Conservation (phyloP, 2,888 invertebrate genomes). For the Clivina fossor region DNA sequence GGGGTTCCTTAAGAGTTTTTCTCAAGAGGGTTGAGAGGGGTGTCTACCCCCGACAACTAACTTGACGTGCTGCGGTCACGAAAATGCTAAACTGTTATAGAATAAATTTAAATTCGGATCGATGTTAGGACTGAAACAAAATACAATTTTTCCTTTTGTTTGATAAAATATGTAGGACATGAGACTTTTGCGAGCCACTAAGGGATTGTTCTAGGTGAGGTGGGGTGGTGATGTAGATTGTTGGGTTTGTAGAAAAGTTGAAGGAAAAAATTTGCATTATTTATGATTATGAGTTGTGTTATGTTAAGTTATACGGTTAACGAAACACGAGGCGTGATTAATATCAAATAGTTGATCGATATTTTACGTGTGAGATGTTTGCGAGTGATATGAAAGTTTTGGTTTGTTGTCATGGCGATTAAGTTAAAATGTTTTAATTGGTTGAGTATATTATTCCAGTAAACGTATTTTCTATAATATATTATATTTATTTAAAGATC, state of each 20-base stretch:
- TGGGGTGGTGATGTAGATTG: background rate
- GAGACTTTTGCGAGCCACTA: background rate
- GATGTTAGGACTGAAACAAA: no score
- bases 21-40: background rate
- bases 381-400: no score
- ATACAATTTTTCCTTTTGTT: background rate
- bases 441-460: no score
- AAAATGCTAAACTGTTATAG: constrained; percentile 16
- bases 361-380: no score
- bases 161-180: constrained; percentile 21
- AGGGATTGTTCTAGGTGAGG: background rate
- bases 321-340: no score
- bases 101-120: constrained; percentile 29
- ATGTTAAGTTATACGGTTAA: no score
- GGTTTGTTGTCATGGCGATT: no score
- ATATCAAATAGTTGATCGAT: no score
- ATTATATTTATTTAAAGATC: no score
- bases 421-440: no score
- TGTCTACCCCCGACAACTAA: constrained; percentile 16
- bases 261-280: background rate
- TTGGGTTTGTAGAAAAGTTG: background rate
- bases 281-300: background rate
- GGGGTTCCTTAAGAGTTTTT: no score
- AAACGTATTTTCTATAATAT: no score
- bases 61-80: constrained; percentile 21